Evolutionary conservation across 2,113 vertebrate species (phyloP), one percentile per base, ranked within the genome.

Genomic region (Anhinga rufa): DNA sequence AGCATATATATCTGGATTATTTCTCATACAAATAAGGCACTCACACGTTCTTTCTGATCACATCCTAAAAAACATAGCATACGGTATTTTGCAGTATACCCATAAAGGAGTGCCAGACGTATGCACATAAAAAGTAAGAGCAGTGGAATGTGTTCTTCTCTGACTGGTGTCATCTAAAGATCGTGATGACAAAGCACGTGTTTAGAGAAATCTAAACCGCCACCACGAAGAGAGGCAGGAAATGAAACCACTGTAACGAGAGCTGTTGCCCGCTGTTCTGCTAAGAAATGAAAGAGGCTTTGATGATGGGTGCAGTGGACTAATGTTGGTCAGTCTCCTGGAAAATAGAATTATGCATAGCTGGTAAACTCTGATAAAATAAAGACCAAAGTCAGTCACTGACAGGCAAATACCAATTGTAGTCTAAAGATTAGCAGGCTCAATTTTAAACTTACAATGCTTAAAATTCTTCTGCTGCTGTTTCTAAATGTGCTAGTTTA

Each of bases 341-440:
- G 95, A 97, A 98, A 98, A 97, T 28, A 61, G 48, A 96, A 96
- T 97, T 96, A 97, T 82, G 69, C 75, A 92, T 96, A 95, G 90
- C 92, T 96, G 68, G 80, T 94, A 94, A 94, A 94, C 66, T 95
- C 87, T 93, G 88, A 96, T 89, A 94, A 97, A 97, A 95, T 87
- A 91, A 95, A 94, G 75, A 88, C 54, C 62, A 48, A 82, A 95
- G 75, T 94, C 94, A 91, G 71, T 11, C 72, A 80, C 38, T 85
- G 65, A 93, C 76, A 95, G 77, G 48, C 79, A 88, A 95, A 91
- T 88, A 94, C 22, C 71, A 72, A 40, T 78, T 95, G 78, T 88
- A 78, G 46, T 94, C 24, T 55, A 55, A 95, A 74, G 88, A 96
- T 93, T 92, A 95, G 48, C 57, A 84, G 48, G 79, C 75, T 96